Evolutionary conservation across 1,140 invertebrate species (phyloP), one percentile per base, ranked within the genome.

Genomic region (Nixonia krombeini): DNA sequence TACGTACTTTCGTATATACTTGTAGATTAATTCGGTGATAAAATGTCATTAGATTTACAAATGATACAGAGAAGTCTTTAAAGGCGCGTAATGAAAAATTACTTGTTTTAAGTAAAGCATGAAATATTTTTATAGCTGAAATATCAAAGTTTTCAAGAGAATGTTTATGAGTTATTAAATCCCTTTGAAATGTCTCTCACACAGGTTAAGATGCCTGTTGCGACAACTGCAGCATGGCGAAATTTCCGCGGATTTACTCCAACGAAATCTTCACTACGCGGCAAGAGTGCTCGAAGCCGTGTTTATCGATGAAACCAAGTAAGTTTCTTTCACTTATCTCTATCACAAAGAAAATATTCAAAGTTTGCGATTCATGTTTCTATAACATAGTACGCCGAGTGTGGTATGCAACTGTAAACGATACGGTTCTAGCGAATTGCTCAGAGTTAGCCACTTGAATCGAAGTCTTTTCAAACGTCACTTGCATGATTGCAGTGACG

Each of bases 271-370:
- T 55, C 90, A 93, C 70, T 96, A 94, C 83, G 93, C 94, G 28
- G 93, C 93, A 8, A 90, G 90, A 76, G 94, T 96, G 5, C 87
- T 96, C 42, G 94, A 96, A 87, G 91, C 92, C 8, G 92, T 95
- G 41, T 95, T 93, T 83, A 90, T 93, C 77, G 93, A 96, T 83
- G 94, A 96, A 81, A 92, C 93, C 77, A 94, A 94, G 93, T 94
- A 90, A 88, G 90, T 91, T 74, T 58, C 15, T 12, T 17, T 12
- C n/a, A 16, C 28, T 53, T 57, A 3, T 49, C 28, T 35, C 21
- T 56, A 40, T 0, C 0, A 46, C 31, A 58, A 58, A 42, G 37
- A 40, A 17, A 63, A 52, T 44, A 55, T 10, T 49, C 42, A 33
- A 53, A 51, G 53, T 50, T 46, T 44, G 25, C 12, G 2, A 62